A percentile compares a stretch with the other conserved stretches of the same genome.
phyloP scores from a whole-genome alignment of 2,113 vertebrate species.

The Gavialis gangeticus region DNA sequence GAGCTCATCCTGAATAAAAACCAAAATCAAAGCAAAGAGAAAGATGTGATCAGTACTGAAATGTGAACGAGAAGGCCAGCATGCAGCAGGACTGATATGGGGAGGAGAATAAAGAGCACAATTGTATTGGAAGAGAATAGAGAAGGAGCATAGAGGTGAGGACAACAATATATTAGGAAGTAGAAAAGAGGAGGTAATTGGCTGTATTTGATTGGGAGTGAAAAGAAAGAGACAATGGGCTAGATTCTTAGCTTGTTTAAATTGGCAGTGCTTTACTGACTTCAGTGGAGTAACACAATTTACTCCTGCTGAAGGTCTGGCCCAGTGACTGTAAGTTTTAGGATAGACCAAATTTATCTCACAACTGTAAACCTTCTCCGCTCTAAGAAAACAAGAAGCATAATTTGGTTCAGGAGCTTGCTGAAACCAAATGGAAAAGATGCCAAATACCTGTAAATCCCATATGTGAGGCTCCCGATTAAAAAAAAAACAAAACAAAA shows the following conservation, averaged over 20 bases:
- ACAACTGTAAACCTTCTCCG: background rate
- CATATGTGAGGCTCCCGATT: background rate
- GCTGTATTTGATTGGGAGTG: background rate
- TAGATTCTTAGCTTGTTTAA: conserved; percentile 18
- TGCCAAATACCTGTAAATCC: conserved; percentile 66
- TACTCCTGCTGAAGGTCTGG: conserved; percentile 46
- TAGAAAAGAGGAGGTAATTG: background rate
- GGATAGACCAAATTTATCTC: background rate
- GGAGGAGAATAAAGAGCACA: background rate
- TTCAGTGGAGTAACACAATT: conserved; percentile 16
- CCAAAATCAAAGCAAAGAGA: background rate
- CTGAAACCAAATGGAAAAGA: conserved; percentile 29
- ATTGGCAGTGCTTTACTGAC: background rate
- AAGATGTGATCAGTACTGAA: background rate
- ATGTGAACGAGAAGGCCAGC: background rate
- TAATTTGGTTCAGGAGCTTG: conserved; percentile 33
- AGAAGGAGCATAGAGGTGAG: background rate
- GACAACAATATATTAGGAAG: background rate
- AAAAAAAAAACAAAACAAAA: conserved; percentile 27
- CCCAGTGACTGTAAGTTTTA: background rate
- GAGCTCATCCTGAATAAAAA: background rate
- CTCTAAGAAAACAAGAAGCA: conserved; percentile 59
- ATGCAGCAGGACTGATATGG: accelerated
- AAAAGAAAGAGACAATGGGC: background rate
- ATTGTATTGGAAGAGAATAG: background rate